Base-by-base conservation (phyloP, 2,888 invertebrate species). In the Sinotaia quadrata region DNA sequence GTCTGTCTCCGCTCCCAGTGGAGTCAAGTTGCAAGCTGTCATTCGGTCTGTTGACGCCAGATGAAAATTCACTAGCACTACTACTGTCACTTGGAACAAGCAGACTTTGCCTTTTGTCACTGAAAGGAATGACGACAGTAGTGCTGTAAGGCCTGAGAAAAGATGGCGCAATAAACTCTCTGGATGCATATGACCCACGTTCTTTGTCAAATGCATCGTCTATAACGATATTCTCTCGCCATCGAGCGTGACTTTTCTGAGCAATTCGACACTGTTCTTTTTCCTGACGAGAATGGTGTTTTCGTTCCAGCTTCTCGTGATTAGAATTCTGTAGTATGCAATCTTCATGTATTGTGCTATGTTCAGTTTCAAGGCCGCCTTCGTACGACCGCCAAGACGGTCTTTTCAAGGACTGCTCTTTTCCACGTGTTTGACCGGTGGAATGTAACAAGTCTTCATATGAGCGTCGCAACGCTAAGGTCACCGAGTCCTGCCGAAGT, bases 141-240 rank as follows among this genome's bases (percentile, higher is more conserved):
- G 73, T 70, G 51, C 44, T 41, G 10, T 47, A 66, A 2, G 73
- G 73, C 3, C 61, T 54, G 27, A 73, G 34, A 54, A 73, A 73
- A 33, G 73, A 73, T 2, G 73, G 70, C 0, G 73, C 65, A 31
- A 73, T 66, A 47, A 73, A 73, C 21, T 68, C 63, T 7, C 52
- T 54, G n/a, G 63, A 12, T 54, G 21, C 18, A 29, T 18, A 15
- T 52, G 54, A 1, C 27, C 41, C 12, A 21, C 41, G 37, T 10
- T 34, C 2, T 24, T 24, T 7, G 4, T 18, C 4, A 24, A 27
- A 24, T 0, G 29, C n/a, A 56, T 15, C 37, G 36, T 54, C 54
- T 4, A n/a, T 44, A 24, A 63, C 41, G 2, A 63, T 63, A 21
- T 52, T 52, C 12, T 63, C 54, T 4, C 63, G 37, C 63, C 63